Evolutionary conservation across 2,113 vertebrate genomes (phyloP).

Genomic region (Uropsilus gracilis): DNA sequence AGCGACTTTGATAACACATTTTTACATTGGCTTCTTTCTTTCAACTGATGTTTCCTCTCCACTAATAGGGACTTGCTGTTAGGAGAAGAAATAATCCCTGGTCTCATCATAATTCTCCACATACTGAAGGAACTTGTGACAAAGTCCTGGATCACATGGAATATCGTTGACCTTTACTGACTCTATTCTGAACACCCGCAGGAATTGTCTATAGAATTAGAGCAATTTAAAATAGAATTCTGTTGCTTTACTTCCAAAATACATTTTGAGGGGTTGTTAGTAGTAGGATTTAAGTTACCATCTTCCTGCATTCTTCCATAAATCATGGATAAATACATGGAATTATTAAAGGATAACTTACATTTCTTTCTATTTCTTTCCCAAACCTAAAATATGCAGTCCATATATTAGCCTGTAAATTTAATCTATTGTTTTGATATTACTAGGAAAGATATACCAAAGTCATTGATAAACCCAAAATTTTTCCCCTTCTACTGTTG

Average conservation of each 20-base stretch:
- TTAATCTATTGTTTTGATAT: not conserved
- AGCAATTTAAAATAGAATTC: slow-evolving; percentile 2
- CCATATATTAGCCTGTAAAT: not conserved
- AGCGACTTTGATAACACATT: not conserved
- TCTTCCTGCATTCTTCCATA: slow-evolving; percentile 26
- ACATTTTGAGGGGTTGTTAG: not conserved
- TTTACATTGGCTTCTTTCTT: not conserved
- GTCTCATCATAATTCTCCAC: slow-evolving; percentile 50
- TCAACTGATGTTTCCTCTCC: not conserved
- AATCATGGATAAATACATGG: slow-evolving; percentile 38
- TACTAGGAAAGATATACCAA: not conserved
- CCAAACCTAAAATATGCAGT: not conserved
- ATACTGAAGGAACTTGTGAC: not conserved
- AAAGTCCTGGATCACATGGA: not conserved
- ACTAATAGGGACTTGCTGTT: not conserved
- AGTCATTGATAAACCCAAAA: not conserved
- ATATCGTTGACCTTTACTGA: slow-evolving; percentile 42
- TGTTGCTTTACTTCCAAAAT: not conserved
- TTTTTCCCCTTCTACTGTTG: not conserved
- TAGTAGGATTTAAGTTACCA: not conserved
- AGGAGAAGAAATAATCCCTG: not conserved
- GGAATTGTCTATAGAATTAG: not conserved
- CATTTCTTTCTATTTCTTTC: not conserved
- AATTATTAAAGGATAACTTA: not conserved
- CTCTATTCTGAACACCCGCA: not conserved